Evolutionary conservation across 2,888 invertebrate genomes (phyloP), one percentile per base, ranked within the genome.

Genomic region (Xiphydria camelus): DNA sequence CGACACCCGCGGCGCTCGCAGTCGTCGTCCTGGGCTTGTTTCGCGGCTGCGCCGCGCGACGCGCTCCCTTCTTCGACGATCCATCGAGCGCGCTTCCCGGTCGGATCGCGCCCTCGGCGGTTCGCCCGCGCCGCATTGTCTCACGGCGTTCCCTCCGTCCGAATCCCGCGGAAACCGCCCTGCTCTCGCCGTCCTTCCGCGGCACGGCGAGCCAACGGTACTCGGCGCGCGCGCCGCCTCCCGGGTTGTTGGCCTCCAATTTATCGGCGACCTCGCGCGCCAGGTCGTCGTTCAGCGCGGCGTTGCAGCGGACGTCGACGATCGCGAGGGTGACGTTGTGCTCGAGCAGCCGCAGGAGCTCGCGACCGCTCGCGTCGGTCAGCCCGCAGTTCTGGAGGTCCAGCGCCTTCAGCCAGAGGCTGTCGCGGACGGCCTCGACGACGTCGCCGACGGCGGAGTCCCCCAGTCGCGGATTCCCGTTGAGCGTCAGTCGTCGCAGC

Each of bases 401-500:
- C 39, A 91, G 62, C 1, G 87, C 90, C 77, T 88, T 89, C 15
- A 91, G 82, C 90, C 90, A 91, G 37, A 88, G 79, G 68, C 89
- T 90, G 64, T 91, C 91, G 36, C 84, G 81, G 4, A 90, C 77
- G 12, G 86, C 84, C 23, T 88, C 85, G 0, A 87, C 73, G 22
- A 91, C 80, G 14, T 78, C 66, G 72, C 20, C 70, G 64, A 84
- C 75, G 0, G 88, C 90, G 0, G 76, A 76, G 66, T 90, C 88
- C 0, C 84, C 83, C 9, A 91, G 74, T 47, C 78, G 78, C 0
- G 83, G 81, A 75, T 91, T 91, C 22, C 82, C 82, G 60, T 89
- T 88, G 14, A 91, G 64, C 0, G 84, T 82, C 46, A 91, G 78
- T 26, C 86, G 78, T 35, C 87, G 82, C 14, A 91, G 73, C 0